Evolutionary conservation across 2,797 vertebrate genomes (phyloP).

Genomic region (Platalea minor): DNA sequence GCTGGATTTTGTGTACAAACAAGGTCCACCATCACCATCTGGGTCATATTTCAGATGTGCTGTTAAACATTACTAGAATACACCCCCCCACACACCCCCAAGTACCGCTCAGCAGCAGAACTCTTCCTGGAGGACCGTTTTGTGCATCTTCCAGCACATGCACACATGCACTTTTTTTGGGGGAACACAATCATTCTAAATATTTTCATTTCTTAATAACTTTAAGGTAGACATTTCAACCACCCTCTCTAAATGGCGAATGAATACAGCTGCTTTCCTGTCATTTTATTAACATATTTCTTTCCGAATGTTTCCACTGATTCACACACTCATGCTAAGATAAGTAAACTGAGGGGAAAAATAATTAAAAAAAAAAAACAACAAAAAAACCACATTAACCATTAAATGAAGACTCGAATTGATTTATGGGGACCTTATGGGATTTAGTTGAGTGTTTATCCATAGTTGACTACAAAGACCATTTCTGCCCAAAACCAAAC

Average conservation of each 20-base stretch:
- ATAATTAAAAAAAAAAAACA: not conserved
- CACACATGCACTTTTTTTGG: rapidly evolving
- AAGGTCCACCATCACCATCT: not conserved
- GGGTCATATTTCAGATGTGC: not conserved
- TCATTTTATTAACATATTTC: not conserved
- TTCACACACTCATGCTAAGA: not conserved
- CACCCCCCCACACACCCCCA: too few relatives aligned
- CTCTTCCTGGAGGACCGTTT: not conserved
- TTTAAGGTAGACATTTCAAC: not conserved
- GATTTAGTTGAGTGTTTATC: not conserved
- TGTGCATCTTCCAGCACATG: not conserved
- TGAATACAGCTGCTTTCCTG: not conserved
- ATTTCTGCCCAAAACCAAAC: not conserved
- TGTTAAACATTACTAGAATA: not conserved
- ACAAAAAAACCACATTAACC: not conserved
- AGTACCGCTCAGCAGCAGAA: not conserved
- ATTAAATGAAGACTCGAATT: not conserved
- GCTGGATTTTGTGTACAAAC: not conserved
- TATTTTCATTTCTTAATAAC: not conserved
- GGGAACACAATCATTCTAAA: not conserved
- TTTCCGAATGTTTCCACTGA: not conserved
- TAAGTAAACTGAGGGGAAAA: not conserved
- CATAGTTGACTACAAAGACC: not conserved
- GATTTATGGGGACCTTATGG: not conserved
- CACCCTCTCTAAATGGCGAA: not conserved